Base-by-base conservation (phyloP, 2,888 invertebrate species). In the Rutpela maculata region DNA sequence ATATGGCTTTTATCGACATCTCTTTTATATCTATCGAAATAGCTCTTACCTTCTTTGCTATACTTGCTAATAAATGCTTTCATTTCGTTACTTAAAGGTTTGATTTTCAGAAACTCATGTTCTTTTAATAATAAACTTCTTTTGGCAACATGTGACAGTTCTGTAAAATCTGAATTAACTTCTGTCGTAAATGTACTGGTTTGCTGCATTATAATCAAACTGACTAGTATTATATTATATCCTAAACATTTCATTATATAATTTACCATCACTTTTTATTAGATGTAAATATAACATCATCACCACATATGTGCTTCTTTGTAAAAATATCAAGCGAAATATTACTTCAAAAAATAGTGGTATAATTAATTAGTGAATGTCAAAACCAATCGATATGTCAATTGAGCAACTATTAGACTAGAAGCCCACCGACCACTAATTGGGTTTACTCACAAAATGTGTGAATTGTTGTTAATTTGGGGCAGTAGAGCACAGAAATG, bases 1-100 rank as follows among this genome's bases (percentile, higher is more conserved):
- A 85, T 80, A 50, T 81, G 74, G 10, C 80, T 78, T 43, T 78
- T 69, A 63, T 78, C 74, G 6, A 77, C n/a, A n/a, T 57, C 3
- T 10, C 35, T 26, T 26, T 26, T 4, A 26, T 26, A n/a, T n/a
- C 66, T 59, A 3, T 11, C 31, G 0, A 55, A 2, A 26, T 15
- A 3, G 4, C 15, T 26, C n/a, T 18, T 12, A 12, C 55, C 19
- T 67, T 56, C 60, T 57, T 68, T 76, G 17, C 76, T 81, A 15
- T 60, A 38, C 57, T 74, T 70, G n/a, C 43, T 75, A 15, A 81
- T 81, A 62, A 81, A 79, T 15, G 62, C 18, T 59, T 68, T 75
- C 17, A 81, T 57, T 11, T 79, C 77, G 6, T 74, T 55, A 56
- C 81, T 81, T 35, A 81, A 22, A 9, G 81, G 81, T n/a, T 76